These are phyloP conservation scores for Syndactyla subalaris DNA, from an alignment of 2,797 vertebrate genomes.

Conservation along the genomic window DNA sequence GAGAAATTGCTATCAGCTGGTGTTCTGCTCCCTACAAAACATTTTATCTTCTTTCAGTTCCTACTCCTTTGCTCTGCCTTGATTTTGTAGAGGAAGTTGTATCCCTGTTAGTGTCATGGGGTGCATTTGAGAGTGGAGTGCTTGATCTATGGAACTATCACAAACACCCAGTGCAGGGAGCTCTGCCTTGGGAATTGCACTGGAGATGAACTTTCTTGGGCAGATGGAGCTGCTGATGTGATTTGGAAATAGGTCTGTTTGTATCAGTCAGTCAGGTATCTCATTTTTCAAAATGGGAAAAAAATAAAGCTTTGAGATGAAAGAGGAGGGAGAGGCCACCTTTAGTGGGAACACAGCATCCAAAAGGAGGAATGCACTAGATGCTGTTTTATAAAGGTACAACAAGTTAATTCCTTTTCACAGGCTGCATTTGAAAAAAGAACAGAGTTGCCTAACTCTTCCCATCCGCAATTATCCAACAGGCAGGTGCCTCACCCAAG, in stretches of 20 bases:
- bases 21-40: constrained; percentile 7
- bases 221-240: constrained; percentile 2
- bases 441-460: background rate
- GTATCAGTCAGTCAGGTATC: background rate
- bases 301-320: background rate
- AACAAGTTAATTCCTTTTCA: background rate
- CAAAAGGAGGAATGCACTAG: background rate
- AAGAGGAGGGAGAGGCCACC: background rate
- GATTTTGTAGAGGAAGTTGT: constrained; percentile 15
- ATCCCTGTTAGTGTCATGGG: background rate
- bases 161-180: background rate
- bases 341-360: background rate
- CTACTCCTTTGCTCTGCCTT: constrained; percentile 16
- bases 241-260: constrained; percentile 47
- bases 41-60: constrained; percentile 38
- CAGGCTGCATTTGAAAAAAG: background rate
- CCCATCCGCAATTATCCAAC: background rate
- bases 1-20: constrained; percentile 39
- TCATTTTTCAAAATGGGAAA: background rate
- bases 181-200: background rate
- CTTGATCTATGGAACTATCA: constrained; percentile 9
- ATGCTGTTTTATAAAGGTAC: background rate
- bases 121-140: background rate
- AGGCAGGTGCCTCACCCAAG: background rate
- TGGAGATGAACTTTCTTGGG: constrained; percentile 18